Evolutionary conservation across 30 jellyfish, hydroid and myxozoan species (phyloP).

Genomic region (Mastigias papua): DNA sequence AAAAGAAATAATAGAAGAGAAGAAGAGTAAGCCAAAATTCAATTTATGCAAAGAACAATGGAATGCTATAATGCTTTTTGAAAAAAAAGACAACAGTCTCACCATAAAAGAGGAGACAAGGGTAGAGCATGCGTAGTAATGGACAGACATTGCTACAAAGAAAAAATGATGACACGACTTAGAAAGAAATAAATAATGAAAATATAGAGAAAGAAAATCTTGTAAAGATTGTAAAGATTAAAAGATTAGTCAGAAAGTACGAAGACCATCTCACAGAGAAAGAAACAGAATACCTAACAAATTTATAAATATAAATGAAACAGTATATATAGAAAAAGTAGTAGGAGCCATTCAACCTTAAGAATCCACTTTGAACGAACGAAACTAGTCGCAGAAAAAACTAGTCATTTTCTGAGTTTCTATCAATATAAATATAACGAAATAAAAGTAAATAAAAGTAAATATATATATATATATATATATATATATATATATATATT

Average conservation of each 20-base stretch:
- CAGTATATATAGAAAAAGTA: no score
- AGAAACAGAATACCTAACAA: no score
- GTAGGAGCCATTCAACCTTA: no score
- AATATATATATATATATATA: no score
- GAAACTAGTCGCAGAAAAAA: no score
- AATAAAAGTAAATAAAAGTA: no score
- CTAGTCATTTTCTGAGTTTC: no score
- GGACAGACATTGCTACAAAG: conserved; percentile 2
- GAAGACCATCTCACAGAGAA: not conserved
- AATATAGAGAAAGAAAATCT: not conserved
- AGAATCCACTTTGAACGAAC: no score
- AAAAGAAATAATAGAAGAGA: not conserved
- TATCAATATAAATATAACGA: no score
- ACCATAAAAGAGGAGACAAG: not conserved
- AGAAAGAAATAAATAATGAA: not conserved
- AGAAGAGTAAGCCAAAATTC: not conserved
- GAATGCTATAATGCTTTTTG: not conserved
- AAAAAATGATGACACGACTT: conserved; percentile 13
- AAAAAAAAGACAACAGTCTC: not conserved
- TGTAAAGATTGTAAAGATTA: not conserved
- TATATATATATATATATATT: no score
- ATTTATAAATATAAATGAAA: no score
- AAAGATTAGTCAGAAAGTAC: not conserved
- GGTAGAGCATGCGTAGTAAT: conserved; percentile 16
- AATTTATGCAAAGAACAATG: not conserved